Evolutionary conservation across 1,140 invertebrate species (phyloP).

Genomic region (Musca vetustissima): DNA sequence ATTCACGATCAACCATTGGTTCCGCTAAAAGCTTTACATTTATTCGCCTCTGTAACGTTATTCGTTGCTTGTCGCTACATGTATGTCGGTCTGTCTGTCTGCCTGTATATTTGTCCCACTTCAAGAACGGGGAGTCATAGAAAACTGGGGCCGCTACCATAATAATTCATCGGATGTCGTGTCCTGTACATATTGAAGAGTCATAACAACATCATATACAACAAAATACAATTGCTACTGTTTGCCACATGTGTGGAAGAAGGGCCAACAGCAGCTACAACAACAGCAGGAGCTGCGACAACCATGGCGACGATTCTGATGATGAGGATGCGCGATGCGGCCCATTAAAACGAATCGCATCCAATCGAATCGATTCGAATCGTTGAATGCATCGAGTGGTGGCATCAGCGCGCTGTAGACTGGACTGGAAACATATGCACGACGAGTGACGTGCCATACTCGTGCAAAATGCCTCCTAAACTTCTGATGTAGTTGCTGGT

Average conservation of each 20-base stretch:
- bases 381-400: no score
- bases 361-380: no score
- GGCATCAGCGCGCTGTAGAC: background rate
- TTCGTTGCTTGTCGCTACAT: no score
- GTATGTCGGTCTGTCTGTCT: no score
- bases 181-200: conserved; percentile 16
- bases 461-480: conserved; percentile 28
- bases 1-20: no score
- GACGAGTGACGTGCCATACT: conserved; percentile 30
- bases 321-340: background rate
- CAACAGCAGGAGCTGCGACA: background rate
- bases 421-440: conserved; percentile 28
- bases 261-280: background rate
- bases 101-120: no score
- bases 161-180: conserved; percentile 21
- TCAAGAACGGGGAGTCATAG: no score
- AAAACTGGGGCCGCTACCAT: conserved; percentile 1
- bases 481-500: conserved; percentile 28
- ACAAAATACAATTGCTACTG: conserved; percentile 54
- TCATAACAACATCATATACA: conserved; percentile 40
- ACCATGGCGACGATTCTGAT: background rate
- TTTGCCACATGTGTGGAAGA: conserved; percentile 46
- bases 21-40: no score
- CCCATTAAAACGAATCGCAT: no score
- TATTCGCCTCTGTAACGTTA: no score